Evolutionary conservation across 2,113 vertebrate genomes (phyloP).

Genomic region (Phainopepla nitens): DNA sequence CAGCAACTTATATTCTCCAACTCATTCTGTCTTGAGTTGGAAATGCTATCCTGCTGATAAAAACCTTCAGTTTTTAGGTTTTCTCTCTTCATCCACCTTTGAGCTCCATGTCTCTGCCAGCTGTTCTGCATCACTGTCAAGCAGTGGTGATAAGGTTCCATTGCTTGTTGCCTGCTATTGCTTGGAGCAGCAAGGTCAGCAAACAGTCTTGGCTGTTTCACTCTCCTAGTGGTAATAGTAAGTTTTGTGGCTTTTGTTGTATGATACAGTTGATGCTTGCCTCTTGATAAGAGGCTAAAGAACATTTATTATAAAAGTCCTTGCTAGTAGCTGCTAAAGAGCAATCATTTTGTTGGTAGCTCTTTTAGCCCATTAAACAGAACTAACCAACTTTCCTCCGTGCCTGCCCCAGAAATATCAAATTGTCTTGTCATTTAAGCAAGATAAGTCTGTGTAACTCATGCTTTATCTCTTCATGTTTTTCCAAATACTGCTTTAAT

Average conservation of each 20-base stretch:
- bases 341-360: neutral
- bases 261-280: neutral
- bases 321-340: neutral
- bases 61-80: neutral
- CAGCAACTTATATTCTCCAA: neutral
- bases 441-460: neutral
- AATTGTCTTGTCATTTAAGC: neutral
- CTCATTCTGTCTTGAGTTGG: neutral
- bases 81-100: neutral
- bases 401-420: slow-evolving; percentile 40
- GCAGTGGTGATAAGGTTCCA: neutral
- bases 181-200: neutral
- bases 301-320: neutral
- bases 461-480: neutral
- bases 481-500: slow-evolving; percentile 14
- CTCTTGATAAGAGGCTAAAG: neutral
- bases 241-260: neutral
- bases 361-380: neutral
- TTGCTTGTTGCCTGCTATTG: neutral
- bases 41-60: neutral
- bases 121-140: neutral
- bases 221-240: neutral
- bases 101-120: neutral
- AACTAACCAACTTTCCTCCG: neutral
- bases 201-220: neutral